Base-by-base conservation (phyloP, 64 coral and sea anemone species). In the Actinia equina region DNA sequence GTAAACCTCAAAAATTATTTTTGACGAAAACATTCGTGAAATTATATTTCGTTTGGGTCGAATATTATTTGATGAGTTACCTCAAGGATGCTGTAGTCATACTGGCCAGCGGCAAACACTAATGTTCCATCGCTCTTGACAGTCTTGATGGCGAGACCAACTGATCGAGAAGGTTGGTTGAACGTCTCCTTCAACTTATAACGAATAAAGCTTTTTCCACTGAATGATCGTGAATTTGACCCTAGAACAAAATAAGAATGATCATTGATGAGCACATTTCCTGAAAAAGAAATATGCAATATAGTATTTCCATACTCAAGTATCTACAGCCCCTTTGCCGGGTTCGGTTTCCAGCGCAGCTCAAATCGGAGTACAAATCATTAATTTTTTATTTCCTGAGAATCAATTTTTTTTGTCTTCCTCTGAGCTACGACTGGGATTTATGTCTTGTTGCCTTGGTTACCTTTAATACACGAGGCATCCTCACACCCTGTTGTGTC, bases 51-150 rank as follows among this genome's bases (percentile, higher is more conserved):
- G 13, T 16, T 57, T 16, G 10, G 55, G 55, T 49, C 46, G 7
- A 49, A 49, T 4, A 49, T 8, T 8, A 17, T 60, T 69, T 23
- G 7, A 5, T n/a, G 2, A 20, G 54, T 87, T 61, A 99, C 97
- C 93, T 99, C 97, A 3, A 99, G 90, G 60, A 99, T 99, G 56
- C 85, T 95, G 82, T 99, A 99, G 22, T 99, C 97, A 44, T 95
- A 92, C 49, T 92, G 91, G 55, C 97, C 97, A 17, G 88, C 93
- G 7, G 93, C 97, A 58, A 92, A 99, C n/a, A 99, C 91, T 23
- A 99, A 80, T 25, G 97, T 99, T 45, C 97, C 94, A 30, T 88
- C 74, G 15, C 86, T 81, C 77, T 96, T 84, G 0, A 93, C 89
- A 11, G 94, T 96, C 80, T 83, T 93, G 6, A 96, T 60, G 49